Evolutionary conservation across 2,888 invertebrate genomes (phyloP).

Genomic region (Diplolepis rosae): DNA sequence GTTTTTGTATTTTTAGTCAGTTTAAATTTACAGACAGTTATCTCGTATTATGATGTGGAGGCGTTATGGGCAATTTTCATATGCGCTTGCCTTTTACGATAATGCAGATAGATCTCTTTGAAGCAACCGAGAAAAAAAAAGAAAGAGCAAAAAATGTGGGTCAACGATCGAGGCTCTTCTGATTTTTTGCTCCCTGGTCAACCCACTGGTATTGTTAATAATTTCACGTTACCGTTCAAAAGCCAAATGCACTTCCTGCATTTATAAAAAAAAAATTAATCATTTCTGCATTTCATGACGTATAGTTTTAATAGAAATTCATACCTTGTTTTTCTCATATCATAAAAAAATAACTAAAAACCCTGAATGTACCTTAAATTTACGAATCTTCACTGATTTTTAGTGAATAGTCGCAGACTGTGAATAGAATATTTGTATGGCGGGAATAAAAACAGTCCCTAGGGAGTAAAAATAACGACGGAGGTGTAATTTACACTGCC

Average conservation of each 20-base stretch:
- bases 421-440: too few relatives aligned
- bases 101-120: background rate
- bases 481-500: too few relatives aligned
- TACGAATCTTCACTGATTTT: too few relatives aligned
- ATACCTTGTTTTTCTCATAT: too few relatives aligned
- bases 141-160: background rate
- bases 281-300: too few relatives aligned
- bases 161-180: slow-evolving; percentile 34
- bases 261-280: background rate
- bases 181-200: slow-evolving; percentile 34
- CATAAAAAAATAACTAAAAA: too few relatives aligned
- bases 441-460: too few relatives aligned
- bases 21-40: background rate
- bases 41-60: background rate
- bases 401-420: too few relatives aligned
- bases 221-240: slow-evolving; percentile 41
- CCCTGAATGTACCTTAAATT: too few relatives aligned
- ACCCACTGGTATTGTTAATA: slow-evolving; percentile 37
- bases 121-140: background rate
- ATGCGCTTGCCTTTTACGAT: background rate
- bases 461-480: too few relatives aligned
- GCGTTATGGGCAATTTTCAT: background rate
- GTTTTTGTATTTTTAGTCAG: background rate
- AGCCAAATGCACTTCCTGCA: slow-evolving; percentile 27
- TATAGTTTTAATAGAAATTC: too few relatives aligned